Evolutionary conservation across 2,797 vertebrate genomes (phyloP), one percentile per base, ranked within the genome.

Genomic region (Sphenopsis melanotis): DNA sequence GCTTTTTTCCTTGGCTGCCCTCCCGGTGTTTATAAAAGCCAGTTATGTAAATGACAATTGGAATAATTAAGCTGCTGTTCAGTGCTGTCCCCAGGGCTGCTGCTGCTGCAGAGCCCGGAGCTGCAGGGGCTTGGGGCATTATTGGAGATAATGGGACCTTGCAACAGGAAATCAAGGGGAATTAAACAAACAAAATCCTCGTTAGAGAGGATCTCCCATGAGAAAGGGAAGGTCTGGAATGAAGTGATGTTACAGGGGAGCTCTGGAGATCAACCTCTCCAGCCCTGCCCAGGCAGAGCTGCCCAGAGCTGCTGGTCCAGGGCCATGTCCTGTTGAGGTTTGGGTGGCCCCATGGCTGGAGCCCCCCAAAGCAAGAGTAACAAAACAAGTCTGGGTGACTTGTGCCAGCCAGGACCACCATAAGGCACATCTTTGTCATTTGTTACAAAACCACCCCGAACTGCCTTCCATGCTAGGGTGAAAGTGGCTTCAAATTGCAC

Each of bases 381-480:
- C 52, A 32, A 53, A 53, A 21, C 52, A 21, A 32, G 52, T 36
- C 55, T 32, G 55, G 41, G 36, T 23, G n/a, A 0, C 23, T 19
- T 5, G 23, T 70, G 71, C 42, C 9, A 10, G 66, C 24, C 2
- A 2, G 42, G 15, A 11, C 22, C 52, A 15, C 84, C 15, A 0
- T 2, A 1, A 9, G 32, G 6, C 5, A 0, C 2, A 2, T 17
- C 15, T 47, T 5, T n/a, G 36, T 50, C 4, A 30, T 3, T 29
- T 44, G 22, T 6, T 18, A 0, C 3, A 9, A 32, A 55, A 1
- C 41, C 55, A 41, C 2, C 60, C 69, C 81, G 9, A n/a, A 3
- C 2, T 8, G 36, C 20, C 50, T 17, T 30, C 30, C 39, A 0
- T 24, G 53, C 13, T 0, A 1, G 37, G 1, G 1, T 42, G 61